A percentile compares a stretch with the other conserved stretches of the same genome.
These are phyloP conservation scores for Perodicticus potto DNA, from an alignment of 2,797 vertebrate species.

Conservation along the genomic window DNA sequence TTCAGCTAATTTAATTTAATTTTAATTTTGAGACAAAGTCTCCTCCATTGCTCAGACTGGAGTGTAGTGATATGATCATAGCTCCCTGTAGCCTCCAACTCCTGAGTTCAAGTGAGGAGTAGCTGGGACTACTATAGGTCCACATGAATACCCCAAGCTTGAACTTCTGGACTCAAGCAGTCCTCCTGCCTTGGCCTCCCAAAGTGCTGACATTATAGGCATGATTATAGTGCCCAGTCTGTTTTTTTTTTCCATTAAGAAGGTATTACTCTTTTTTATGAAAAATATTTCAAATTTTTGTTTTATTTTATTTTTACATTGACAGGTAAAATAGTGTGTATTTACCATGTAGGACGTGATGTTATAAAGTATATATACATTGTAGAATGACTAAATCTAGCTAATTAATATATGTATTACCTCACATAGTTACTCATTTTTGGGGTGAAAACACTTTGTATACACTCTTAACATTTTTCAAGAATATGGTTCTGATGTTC, in stretches of 20 bases:
- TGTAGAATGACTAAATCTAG: background rate
- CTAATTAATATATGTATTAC: background rate
- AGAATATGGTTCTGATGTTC: background rate
- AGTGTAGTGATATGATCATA: background rate
- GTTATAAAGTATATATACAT: background rate
- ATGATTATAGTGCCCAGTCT: background rate
- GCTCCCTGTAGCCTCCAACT: background rate
- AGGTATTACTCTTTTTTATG: background rate
- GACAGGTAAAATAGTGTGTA: background rate
- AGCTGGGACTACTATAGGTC: background rate
- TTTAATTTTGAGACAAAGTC: background rate
- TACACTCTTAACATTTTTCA: background rate
- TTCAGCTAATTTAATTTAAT: background rate
- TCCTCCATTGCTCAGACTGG: background rate
- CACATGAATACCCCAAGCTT: background rate
- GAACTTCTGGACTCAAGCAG: background rate
- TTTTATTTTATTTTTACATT: background rate
- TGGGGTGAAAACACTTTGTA: background rate
- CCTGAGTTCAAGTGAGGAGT: background rate
- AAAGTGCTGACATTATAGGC: background rate
- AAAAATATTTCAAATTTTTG: background rate
- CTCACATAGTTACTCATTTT: background rate
- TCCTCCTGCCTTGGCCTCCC: background rate
- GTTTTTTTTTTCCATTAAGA: background rate
- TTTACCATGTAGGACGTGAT: background rate